These are phyloP conservation scores for Drosophila sechellia DNA, from an alignment of 1,140 invertebrate genomes.

Conservation along the genomic window DNA sequence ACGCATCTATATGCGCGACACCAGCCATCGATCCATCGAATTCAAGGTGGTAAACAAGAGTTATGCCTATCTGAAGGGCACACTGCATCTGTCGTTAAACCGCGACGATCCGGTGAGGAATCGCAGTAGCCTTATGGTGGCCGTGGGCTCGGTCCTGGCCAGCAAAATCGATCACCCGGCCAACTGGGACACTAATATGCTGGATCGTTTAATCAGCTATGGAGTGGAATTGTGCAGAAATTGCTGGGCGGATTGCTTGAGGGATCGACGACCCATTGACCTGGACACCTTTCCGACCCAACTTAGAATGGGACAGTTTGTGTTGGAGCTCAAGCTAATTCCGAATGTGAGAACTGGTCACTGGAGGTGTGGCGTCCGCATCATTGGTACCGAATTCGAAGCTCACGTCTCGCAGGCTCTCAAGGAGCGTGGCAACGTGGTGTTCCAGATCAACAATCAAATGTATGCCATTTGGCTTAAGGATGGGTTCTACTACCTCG, in stretches of 20 bases:
- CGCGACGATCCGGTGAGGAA: constrained; percentile 37
- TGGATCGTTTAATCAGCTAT: constrained; percentile 70
- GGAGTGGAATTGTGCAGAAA: constrained; percentile 68
- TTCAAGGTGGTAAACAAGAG: constrained; percentile 58
- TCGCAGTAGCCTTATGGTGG: constrained; percentile 65
- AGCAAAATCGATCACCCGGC: constrained; percentile 75
- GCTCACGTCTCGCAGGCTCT: constrained; percentile 34
- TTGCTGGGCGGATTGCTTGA: constrained; percentile 53
- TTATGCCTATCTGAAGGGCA: constrained; percentile 69
- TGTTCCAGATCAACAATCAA: constrained; percentile 74
- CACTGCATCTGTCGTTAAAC: constrained; percentile 57
- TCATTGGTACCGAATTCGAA: constrained; percentile 48
- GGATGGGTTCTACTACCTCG: constrained; percentile 65
- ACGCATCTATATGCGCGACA: constrained; percentile 44
- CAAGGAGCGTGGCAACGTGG: constrained; percentile 34
- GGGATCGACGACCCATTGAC: constrained; percentile 32
- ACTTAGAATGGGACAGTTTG: constrained; percentile 68
- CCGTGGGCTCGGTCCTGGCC: constrained; percentile 63
- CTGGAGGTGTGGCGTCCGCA: constrained; percentile 39
- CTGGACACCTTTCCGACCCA: constrained; percentile 62
- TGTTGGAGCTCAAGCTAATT: constrained; percentile 43
- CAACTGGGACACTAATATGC: constrained; percentile 60
- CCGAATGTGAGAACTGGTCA: constrained; percentile 41
- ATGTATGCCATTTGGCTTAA: constrained; percentile 74
- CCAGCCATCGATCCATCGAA: constrained; percentile 28